Evolutionary conservation across 2,888 invertebrate species (phyloP).

Genomic region (Chironomus tentans): DNA sequence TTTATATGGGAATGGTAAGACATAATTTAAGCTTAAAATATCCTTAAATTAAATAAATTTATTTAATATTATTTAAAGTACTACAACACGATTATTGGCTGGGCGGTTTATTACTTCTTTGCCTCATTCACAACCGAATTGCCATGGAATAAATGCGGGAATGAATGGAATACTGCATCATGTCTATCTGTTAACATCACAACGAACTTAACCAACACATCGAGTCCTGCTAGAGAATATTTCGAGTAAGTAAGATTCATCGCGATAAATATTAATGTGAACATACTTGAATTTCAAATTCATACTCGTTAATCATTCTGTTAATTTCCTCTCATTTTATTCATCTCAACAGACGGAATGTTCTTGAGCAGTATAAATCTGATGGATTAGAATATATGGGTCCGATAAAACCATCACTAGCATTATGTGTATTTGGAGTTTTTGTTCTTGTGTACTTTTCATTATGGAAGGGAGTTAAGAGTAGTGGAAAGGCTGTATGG

Average conservation of each 20-base stretch:
- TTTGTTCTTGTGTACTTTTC: constrained; percentile 93
- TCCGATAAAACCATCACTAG: constrained; percentile 78
- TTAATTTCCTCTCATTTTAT: constrained; percentile 3
- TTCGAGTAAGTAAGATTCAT: constrained; percentile 59
- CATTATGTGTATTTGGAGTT: constrained; percentile 81
- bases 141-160: constrained; percentile 81
- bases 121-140: constrained; percentile 71
- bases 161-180: constrained; percentile 74
- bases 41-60: background rate
- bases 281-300: constrained; percentile 9
- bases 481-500: constrained; percentile 95
- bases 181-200: constrained; percentile 58
- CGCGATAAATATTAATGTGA: background rate
- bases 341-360: constrained; percentile 59
- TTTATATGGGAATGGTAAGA: constrained; percentile 73
- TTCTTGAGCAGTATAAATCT: constrained; percentile 73
- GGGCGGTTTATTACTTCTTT: constrained; percentile 86
- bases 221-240: constrained; percentile 78
- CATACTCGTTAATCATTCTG: constrained; percentile 23
- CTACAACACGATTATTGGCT: constrained; percentile 94
- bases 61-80: constrained; percentile 45
- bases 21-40: background rate
- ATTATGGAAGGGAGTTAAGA: constrained; percentile 88
- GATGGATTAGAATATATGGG: constrained; percentile 81
- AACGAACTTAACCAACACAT: constrained; percentile 48